Evolutionary conservation across 2,113 vertebrate genomes (phyloP).

Genomic region (Crotalus tigris): DNA sequence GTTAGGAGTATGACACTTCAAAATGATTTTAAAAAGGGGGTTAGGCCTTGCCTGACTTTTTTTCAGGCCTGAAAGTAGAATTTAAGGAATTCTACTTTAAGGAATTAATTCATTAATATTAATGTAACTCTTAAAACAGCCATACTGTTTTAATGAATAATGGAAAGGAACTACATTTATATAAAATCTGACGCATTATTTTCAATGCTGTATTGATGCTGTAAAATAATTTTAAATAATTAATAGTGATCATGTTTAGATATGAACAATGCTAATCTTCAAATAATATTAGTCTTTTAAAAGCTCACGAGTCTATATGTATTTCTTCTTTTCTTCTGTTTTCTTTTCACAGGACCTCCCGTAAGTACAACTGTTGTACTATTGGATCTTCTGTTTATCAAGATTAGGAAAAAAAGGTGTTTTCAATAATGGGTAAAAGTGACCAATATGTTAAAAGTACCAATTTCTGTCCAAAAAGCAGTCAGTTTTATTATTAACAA

Average conservation of each 20-base stretch:
- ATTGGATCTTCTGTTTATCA: conserved; percentile 52
- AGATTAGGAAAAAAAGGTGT: conserved; percentile 60
- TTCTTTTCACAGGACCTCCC: conserved; percentile 83
- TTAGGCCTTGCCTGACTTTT: neutral
- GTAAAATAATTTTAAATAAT: neutral
- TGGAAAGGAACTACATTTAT: neutral
- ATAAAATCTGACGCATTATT: neutral
- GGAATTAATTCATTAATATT: neutral
- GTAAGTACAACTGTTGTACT: conserved; percentile 84
- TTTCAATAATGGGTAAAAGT: conserved; percentile 51
- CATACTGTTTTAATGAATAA: neutral
- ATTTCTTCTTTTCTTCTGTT: conserved; percentile 53
- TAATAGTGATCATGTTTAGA: conserved; percentile 25
- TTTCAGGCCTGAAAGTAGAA: neutral
- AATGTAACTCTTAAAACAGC: neutral
- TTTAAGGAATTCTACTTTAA: neutral
- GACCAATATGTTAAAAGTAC: conserved; percentile 27
- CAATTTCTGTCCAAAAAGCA: conserved; percentile 29
- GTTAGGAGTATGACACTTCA: neutral
- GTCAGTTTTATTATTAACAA: neutral
- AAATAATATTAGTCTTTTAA: conserved; percentile 28
- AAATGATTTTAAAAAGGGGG: neutral
- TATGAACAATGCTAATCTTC: neutral
- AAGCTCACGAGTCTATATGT: conserved; percentile 30
- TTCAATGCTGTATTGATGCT: neutral